A percentile compares a stretch with the other conserved stretches of the same genome.
Conservation (phyloP, 2,797 vertebrate genomes). For the Oreortyx pictus region DNA sequence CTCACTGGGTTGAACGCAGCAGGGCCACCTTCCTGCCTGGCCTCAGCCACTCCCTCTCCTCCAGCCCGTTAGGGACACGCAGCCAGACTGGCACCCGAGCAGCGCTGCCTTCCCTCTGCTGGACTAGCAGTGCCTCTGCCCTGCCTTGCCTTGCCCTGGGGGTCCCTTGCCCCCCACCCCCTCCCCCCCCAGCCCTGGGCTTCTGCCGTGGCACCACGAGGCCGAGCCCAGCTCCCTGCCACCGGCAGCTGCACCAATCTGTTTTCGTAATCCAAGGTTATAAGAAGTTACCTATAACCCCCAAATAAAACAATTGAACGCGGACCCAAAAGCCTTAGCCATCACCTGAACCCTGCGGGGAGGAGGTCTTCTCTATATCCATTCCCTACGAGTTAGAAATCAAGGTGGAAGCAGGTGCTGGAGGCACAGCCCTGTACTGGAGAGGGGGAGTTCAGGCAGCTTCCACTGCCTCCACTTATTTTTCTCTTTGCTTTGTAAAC, state of each 20-base stretch:
- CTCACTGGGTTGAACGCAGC: conserved; percentile 7
- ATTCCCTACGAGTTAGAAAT: not conserved
- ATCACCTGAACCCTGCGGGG: not conserved
- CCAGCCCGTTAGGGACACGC: not conserved
- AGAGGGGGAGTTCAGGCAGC: not conserved
- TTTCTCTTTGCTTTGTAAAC: conserved; percentile 29
- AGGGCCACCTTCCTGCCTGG: conserved; percentile 8
- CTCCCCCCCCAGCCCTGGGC: not conserved
- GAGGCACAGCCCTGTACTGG: not conserved
- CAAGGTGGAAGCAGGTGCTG: rapidly evolving
- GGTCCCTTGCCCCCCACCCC: no score
- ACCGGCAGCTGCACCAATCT: not conserved
- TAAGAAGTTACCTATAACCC: not conserved
- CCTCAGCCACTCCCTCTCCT: conserved; percentile 31
- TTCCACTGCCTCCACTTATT: conserved; percentile 37
- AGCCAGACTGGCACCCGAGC: not conserved
- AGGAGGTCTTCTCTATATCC: not conserved
- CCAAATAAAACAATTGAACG: conserved; percentile 39
- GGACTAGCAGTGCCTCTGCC: not conserved
- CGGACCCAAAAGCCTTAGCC: conserved; percentile 30
- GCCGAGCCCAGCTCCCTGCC: not conserved
- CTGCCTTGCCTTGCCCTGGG: not conserved
- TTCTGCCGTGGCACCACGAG: not conserved
- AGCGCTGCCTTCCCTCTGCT: not conserved
- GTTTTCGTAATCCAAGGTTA: not conserved